Conservation (phyloP, 2,113 vertebrate species). For the Salvelinus sp. region DNA sequence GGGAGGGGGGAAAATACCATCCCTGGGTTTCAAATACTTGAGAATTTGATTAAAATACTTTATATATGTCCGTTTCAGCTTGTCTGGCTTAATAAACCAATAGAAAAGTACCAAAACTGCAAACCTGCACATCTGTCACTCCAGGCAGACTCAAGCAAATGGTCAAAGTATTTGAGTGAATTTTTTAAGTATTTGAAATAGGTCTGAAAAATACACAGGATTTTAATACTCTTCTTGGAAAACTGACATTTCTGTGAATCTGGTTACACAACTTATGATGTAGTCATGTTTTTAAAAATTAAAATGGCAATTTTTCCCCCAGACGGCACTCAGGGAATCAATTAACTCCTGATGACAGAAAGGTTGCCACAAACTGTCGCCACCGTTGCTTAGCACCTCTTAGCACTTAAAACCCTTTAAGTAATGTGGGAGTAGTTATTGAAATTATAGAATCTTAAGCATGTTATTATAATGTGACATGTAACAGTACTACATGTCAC, state of each 20-base stretch:
- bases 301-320: background rate
- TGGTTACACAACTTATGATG: background rate
- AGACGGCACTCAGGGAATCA: slow-evolving; percentile 9
- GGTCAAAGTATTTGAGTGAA: too few relatives aligned
- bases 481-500: background rate
- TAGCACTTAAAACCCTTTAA: slow-evolving; percentile 39
- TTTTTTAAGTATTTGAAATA: background rate
- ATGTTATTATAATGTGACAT: slow-evolving; percentile 5
- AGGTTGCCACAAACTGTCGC: slow-evolving; percentile 16
- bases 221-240: background rate
- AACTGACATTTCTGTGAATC: background rate
- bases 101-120: too few relatives aligned
- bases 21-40: too few relatives aligned
- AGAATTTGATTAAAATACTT: too few relatives aligned
- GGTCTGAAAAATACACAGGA: background rate
- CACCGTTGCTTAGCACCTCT: slow-evolving; percentile 16
- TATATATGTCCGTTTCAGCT: too few relatives aligned
- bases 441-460: slow-evolving; percentile 30
- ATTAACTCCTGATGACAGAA: slow-evolving; percentile 27
- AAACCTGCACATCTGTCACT: too few relatives aligned
- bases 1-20: background rate
- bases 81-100: too few relatives aligned
- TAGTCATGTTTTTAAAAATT: background rate
- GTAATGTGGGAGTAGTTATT: slow-evolving; percentile 21
- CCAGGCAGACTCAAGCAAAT: too few relatives aligned